Evolutionary conservation across 2,113 vertebrate genomes (phyloP).

Genomic region (Dendrocopos noguchii): DNA sequence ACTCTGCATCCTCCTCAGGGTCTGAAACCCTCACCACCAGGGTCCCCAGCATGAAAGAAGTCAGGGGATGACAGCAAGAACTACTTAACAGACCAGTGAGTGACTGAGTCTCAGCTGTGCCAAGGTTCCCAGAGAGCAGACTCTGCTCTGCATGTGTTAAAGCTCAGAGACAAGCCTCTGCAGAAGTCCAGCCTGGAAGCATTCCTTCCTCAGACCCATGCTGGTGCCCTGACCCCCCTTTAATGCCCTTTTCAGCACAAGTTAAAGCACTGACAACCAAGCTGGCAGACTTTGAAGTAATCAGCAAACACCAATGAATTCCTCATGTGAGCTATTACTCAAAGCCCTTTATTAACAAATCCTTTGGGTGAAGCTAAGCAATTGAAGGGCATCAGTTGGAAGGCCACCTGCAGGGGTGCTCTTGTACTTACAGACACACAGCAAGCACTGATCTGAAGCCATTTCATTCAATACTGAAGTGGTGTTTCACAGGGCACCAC

Average conservation of each 20-base stretch:
- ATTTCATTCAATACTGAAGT: background rate
- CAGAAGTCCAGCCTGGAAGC: background rate
- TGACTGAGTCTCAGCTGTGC: background rate
- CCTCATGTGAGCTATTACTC: background rate
- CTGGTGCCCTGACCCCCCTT: background rate
- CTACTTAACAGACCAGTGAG: background rate
- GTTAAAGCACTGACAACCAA: background rate
- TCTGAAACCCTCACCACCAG: background rate
- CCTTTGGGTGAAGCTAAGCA: background rate
- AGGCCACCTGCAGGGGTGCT: background rate
- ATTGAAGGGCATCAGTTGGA: background rate
- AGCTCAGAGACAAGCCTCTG: background rate
- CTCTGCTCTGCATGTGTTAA: background rate
- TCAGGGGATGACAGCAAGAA: background rate
- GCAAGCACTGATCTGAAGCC: background rate
- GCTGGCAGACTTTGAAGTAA: background rate
- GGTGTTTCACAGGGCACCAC: background rate
- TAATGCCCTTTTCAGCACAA: background rate
- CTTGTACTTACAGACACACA: background rate
- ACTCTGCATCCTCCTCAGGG: background rate
- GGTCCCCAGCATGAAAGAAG: accelerated
- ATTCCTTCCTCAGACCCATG: background rate
- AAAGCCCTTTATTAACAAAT: background rate
- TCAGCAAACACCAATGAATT: background rate
- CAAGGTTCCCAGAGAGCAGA: background rate